Conservation (phyloP, 1,140 invertebrate genomes). For the Panulirus ornatus region DNA sequence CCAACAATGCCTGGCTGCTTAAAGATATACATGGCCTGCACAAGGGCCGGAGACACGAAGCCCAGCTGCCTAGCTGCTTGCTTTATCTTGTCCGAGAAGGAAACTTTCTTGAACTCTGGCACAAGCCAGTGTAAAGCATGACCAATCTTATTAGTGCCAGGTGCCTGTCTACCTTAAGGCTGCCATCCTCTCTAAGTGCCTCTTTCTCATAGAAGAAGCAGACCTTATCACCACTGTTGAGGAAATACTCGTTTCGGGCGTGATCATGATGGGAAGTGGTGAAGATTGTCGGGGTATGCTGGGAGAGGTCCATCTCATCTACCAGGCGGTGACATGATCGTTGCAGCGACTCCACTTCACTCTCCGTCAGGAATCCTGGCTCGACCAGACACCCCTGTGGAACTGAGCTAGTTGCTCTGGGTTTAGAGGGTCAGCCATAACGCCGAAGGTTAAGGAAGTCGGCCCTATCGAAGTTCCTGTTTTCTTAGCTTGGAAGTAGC, state of each 20-base stretch:
- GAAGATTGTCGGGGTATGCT: slow-evolving; percentile 84
- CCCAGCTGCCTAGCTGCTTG: slow-evolving; percentile 86
- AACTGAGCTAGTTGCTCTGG: neutral
- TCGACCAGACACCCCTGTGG: slow-evolving; percentile 90
- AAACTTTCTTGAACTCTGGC: slow-evolving; percentile 88
- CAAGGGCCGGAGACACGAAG: slow-evolving; percentile 88
- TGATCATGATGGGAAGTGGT: slow-evolving; percentile 83
- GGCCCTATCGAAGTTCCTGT: neutral
- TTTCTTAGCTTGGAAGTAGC: neutral
- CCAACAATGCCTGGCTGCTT: slow-evolving; percentile 95
- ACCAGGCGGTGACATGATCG: slow-evolving; percentile 86
- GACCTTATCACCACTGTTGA: slow-evolving; percentile 95
- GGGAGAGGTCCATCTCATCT: slow-evolving; percentile 84
- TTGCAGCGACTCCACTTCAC: slow-evolving; percentile 87
- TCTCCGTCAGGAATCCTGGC: slow-evolving; percentile 87
- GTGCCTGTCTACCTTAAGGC: slow-evolving; percentile 83
- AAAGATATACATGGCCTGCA: slow-evolving; percentile 99
- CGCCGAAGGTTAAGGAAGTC: neutral
- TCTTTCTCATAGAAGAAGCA: slow-evolving; percentile 93
- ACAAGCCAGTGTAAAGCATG: slow-evolving; percentile 94
- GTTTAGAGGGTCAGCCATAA: neutral
- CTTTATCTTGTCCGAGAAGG: slow-evolving; percentile 91
- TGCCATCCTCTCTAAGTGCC: slow-evolving; percentile 87
- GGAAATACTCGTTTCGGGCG: slow-evolving; percentile 88
- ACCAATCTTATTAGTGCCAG: slow-evolving; percentile 90